Base-by-base conservation (phyloP, 2,888 invertebrate genomes). In the Drosophila sordidapex region DNA sequence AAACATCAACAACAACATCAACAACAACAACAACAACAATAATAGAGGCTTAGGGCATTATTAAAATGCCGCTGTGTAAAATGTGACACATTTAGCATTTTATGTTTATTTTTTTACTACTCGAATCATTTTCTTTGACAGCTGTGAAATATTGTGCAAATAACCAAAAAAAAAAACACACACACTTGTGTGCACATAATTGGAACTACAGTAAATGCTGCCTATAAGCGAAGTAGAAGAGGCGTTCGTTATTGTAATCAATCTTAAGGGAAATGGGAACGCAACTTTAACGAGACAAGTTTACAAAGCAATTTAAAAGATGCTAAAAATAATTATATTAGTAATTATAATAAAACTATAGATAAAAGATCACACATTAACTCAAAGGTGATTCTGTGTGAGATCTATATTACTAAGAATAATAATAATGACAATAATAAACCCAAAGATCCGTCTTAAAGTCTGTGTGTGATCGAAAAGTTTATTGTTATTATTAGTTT, bases 1-100 rank as follows among this genome's bases (percentile, higher is more conserved):
- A 58, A 5, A n/a, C 21, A 29, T 33, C 33, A 4, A 13, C 3
- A 49, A 29, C 48, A 48, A 53, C 49, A 13, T 21, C 8, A 7
- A 38, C 7, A 18, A 10, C 25, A 27, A 4, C 18, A 38, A 8
- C 13, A 29, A 8, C 13, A 29, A 27, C 25, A 35, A 53, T 15
- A 5, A 53, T 27, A 35, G 43, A 58, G 58, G 66, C 79, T 73
- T 70, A 52, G 69, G 60, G 84, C 70, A 56, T 67, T 78, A 82
- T 70, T 64, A 61, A 72, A 69, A 62, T 64, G 76, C 82, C 66
- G 71, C 61, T 65, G 61, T 66, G 61, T 61, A 70, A 53, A 73
- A 78, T 78, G 74, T 76, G 83, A 85, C 79, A 85, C 89, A 77
- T 82, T 87, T 90, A 58, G 33, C 75, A 70, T 59, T 68, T 70